Conservation (phyloP, 2,113 vertebrate species). For the Apodemus speciosus region DNA sequence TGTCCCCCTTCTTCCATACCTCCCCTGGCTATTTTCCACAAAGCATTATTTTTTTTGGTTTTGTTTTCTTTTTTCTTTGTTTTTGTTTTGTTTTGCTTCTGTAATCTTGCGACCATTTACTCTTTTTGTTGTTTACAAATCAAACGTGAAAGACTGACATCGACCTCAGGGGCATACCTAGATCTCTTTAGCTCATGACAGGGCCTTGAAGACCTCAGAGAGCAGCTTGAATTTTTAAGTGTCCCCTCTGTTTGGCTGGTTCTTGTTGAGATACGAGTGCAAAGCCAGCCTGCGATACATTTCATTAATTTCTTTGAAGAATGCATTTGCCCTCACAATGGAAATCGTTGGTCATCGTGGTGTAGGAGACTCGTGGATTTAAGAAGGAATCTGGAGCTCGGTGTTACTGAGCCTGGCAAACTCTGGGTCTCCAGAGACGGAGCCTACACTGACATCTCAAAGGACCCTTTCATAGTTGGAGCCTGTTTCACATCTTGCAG, state of each 20-base stretch:
- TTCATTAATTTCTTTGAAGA: constrained; percentile 90
- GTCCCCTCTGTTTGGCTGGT: constrained; percentile 89
- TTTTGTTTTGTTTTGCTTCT: neutral
- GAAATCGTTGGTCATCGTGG: constrained; percentile 85
- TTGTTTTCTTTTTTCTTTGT: neutral
- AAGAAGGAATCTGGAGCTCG: neutral
- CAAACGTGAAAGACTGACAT: neutral
- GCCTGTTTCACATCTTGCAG: neutral
- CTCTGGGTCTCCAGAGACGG: neutral
- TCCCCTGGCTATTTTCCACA: constrained; percentile 88
- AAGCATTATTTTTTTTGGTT: constrained; percentile 74
- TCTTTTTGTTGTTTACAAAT: neutral
- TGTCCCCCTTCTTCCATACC: constrained; percentile 90
- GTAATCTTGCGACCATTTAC: constrained; percentile 77
- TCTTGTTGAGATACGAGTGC: constrained; percentile 95
- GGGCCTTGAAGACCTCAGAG: constrained; percentile 76
- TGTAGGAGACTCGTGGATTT: accelerated
- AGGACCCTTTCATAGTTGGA: neutral
- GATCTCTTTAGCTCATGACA: constrained; percentile 71
- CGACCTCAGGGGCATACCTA: constrained; percentile 64
- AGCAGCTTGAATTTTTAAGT: constrained; percentile 85
- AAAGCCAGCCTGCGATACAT: constrained; percentile 91
- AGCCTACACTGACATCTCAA: neutral
- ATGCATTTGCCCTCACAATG: constrained; percentile 85
- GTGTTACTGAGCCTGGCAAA: neutral